Conservation (phyloP, 2,888 invertebrate species). For the Apocheima hispidaria region DNA sequence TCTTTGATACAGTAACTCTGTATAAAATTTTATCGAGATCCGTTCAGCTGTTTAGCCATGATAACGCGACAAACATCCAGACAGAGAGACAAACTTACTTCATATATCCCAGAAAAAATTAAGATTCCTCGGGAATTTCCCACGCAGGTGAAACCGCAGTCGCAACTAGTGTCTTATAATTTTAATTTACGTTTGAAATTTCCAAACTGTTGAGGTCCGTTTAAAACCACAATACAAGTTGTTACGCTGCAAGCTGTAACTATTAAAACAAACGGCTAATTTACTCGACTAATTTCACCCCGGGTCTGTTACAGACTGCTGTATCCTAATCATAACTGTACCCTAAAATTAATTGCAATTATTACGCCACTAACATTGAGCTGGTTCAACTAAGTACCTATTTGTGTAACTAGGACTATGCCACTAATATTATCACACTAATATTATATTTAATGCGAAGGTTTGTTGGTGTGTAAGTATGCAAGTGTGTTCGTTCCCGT, state of each 20-base stretch:
- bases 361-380: constrained; percentile 5
- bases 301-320: constrained; percentile 3
- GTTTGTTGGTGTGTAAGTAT: too few relatives aligned
- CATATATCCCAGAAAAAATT: too few relatives aligned
- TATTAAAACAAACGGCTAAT: constrained; percentile 17
- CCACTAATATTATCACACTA: not conserved
- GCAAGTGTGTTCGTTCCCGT: too few relatives aligned
- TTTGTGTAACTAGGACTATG: too few relatives aligned
- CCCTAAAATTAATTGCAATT: constrained; percentile 18
- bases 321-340: constrained; percentile 18
- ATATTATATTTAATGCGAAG: not conserved
- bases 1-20: too few relatives aligned
- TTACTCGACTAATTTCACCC: constrained; percentile 10
- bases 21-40: too few relatives aligned
- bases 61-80: too few relatives aligned
- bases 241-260: not conserved
- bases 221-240: constrained; percentile 1
- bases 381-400: not conserved
- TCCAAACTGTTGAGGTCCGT: not conserved
- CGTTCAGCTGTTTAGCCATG: too few relatives aligned
- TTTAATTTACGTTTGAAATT: not conserved
- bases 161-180: constrained; percentile 3
- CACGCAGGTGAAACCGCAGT: constrained; percentile 10
- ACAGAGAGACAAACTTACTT: too few relatives aligned
- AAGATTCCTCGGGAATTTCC: too few relatives aligned